Percentiles rank a stretch among this genome's conserved stretches.
Conservation (phyloP, 2,113 vertebrate genomes). For the Ceuthmochares aereus region DNA sequence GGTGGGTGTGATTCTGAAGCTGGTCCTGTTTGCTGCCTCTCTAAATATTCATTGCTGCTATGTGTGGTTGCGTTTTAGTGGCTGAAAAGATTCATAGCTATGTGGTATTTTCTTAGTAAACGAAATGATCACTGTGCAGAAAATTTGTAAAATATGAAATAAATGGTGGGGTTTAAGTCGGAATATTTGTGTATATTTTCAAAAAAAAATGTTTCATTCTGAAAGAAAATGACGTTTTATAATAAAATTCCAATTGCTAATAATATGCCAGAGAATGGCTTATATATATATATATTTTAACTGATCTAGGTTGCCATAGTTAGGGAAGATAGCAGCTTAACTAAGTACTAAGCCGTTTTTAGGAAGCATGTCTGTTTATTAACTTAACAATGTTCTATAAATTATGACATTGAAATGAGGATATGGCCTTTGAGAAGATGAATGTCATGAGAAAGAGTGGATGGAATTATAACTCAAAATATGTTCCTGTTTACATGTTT, state of each 20-base stretch:
- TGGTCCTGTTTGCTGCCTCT: conserved; percentile 34
- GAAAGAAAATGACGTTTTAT: not conserved
- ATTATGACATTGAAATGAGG: not conserved
- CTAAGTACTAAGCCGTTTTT: not conserved
- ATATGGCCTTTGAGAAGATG: not conserved
- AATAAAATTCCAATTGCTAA: not conserved
- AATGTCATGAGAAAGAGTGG: conserved; percentile 8
- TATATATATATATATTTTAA: not conserved
- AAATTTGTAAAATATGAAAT: not conserved
- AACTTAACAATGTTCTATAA: not conserved
- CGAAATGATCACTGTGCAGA: not conserved
- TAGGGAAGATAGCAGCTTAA: not conserved
- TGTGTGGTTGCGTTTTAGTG: not conserved
- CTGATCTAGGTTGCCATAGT: not conserved
- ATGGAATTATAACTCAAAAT: not conserved
- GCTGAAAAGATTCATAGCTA: not conserved
- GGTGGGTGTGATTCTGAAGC: conserved; percentile 54
- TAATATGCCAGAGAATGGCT: not conserved
- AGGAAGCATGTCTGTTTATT: not conserved
- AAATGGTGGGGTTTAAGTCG: not conserved
- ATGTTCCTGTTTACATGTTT: conserved; percentile 15
- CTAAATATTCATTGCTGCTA: conserved; percentile 15
- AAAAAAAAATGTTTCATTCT: not conserved
- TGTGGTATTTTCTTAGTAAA: conserved; percentile 16
- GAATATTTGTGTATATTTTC: not conserved